Evolutionary conservation across 2,888 invertebrate species (phyloP), one percentile per base, ranked within the genome.

Genomic region (Siphlonurus alternatus): DNA sequence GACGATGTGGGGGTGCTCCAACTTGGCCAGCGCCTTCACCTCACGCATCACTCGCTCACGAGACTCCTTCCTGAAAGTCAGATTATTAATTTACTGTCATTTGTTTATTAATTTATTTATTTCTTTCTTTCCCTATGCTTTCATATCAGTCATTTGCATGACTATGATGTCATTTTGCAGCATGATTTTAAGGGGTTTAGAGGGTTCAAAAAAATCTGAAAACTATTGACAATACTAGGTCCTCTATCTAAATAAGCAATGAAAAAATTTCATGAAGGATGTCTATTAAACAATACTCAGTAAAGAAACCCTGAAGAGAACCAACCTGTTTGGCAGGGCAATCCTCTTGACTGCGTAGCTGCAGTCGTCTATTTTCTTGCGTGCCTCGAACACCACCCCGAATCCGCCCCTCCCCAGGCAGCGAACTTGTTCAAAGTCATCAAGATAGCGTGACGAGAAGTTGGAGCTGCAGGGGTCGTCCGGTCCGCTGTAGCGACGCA

Each of bases 271-370:
- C n/a, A n/a, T n/a, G n/a, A n/a, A n/a, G n/a, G n/a, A n/a, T n/a
- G n/a, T n/a, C n/a, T n/a, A n/a, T n/a, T n/a, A n/a, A n/a, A n/a
- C n/a, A n/a, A n/a, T n/a, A n/a, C n/a, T n/a, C n/a, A n/a, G n/a
- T n/a, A n/a, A n/a, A n/a, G n/a, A n/a, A n/a, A n/a, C n/a, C n/a
- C n/a, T n/a, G n/a, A n/a, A n/a, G n/a, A n/a, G n/a, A 62, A 65
- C 76, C 73, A 73, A 86, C 86, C 81, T 81, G 68, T 83, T 87
- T 1, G 94, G 91, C 64, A 98, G 76, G 0, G 88, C 85, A 64
- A 97, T 96, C 71, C 97, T 81, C 77, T 99, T 99, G 0, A 99
- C 87, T 3, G 98, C 98, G 76, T 98, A 99, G 66, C 85, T 84
- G 69, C 92, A 89, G 71, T 95, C 93, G 73, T 99, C 98, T 65